Base-by-base conservation (phyloP, 2,888 invertebrate genomes). In the Monoplex corrugatus region DNA sequence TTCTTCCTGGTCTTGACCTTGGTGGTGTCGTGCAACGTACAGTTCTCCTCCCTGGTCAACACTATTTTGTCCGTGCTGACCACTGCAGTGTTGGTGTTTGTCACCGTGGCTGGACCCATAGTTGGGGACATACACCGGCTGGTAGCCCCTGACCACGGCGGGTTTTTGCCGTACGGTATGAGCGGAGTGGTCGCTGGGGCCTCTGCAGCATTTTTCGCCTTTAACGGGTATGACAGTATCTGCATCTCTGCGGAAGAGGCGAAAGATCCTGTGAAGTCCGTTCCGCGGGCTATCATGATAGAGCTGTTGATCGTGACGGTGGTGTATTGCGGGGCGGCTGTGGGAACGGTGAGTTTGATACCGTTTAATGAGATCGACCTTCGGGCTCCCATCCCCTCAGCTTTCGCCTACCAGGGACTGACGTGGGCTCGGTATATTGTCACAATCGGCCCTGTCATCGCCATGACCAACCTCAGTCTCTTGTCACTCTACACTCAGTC, bases 401-500 rank as follows among this genome's bases (percentile, higher is more conserved):
- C 95, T 8, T 95, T 95, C 89, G 93, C 92, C 0, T 91, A 92
- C 72, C 92, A 93, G 68, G 93, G 93, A 0, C 84, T 94, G 10
- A 90, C 86, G 35, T 95, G 95, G 95, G 95, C 94, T 32, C 94
- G 92, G 86, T 91, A 92, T 38, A 89, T 95, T 10, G 94, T 95
- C 23, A 93, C 94, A 28, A 89, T 95, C 38, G 95, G 95, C 10
- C 93, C 95, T 10, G 87, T 95, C 23, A 91, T 95, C 32, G 95
- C 95, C 0, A 92, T 95, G 40, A 93, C 92, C 68, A 94, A 95
- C 43, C 91, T 94, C 13, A 93, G 94, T 68, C 92, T 98, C 89
- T 98, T 98, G 0, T 98, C 98, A 0, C 96, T 98, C 57, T 98
- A 98, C 95, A 97, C 98, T 0, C 96, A 98, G 10, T 98, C 98